Percentiles rank a stretch among this genome's conserved stretches.
These are phyloP conservation scores for Austrofundulus limnaeus DNA, from an alignment of 2,113 vertebrate species.

Conservation along the genomic window DNA sequence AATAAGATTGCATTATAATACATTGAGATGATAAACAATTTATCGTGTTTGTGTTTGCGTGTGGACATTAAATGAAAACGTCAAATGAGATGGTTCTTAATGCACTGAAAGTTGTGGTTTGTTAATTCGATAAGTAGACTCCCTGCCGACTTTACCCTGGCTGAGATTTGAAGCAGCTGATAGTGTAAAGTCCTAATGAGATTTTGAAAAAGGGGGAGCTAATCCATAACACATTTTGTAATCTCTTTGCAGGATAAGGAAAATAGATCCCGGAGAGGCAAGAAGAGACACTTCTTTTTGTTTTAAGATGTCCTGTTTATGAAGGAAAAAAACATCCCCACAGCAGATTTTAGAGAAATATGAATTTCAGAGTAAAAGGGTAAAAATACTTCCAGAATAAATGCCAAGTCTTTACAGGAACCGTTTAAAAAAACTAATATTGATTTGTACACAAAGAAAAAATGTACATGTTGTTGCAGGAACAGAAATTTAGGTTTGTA, in stretches of 20 bases:
- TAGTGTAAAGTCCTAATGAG: slow-evolving; percentile 57
- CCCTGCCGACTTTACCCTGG: slow-evolving; percentile 11
- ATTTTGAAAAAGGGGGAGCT: slow-evolving; percentile 36
- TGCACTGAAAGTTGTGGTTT: neutral
- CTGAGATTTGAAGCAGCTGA: slow-evolving; percentile 39
- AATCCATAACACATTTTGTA: slow-evolving; percentile 43
- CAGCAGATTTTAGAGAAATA: neutral
- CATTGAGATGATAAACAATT: no score
- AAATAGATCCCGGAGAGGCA: slow-evolving; percentile 17
- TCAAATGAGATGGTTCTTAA: no score
- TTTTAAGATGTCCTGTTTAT: neutral
- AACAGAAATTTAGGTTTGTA: no score
- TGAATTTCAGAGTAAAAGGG: neutral
- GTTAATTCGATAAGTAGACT: slow-evolving; percentile 2
- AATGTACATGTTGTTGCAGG: no score
- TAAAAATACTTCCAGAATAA: neutral
- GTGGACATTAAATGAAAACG: no score
- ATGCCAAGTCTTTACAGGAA: no score
- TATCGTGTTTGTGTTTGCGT: no score
- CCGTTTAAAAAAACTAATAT: no score
- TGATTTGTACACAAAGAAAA: no score
- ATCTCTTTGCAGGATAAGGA: slow-evolving; percentile 31
- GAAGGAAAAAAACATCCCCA: neutral
- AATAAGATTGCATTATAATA: no score
- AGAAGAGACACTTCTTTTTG: neutral